These are phyloP conservation scores for Rhinoptilus africanus DNA, from an alignment of 2,113 vertebrate genomes.

Conservation along the genomic window DNA sequence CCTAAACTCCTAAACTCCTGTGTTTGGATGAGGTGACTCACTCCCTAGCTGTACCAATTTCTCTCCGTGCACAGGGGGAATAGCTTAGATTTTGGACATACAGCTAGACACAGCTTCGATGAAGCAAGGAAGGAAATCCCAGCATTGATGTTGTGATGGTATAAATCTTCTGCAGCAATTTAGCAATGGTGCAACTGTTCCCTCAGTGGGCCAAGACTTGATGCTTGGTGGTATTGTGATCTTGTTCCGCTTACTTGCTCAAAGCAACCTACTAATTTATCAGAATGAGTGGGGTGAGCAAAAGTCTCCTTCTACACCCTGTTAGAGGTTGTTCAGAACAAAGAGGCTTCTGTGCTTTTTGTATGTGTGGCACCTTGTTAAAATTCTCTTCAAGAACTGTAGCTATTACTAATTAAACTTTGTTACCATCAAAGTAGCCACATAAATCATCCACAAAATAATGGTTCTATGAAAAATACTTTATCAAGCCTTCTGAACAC, in stretches of 20 bases:
- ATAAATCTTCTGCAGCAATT: not conserved
- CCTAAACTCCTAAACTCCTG: not conserved
- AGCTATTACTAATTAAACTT: constrained; percentile 55
- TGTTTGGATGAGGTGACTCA: not conserved
- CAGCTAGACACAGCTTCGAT: not conserved
- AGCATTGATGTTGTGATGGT: not conserved
- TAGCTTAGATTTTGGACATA: not conserved
- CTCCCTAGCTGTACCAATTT: not conserved
- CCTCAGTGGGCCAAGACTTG: not conserved
- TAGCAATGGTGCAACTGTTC: not conserved
- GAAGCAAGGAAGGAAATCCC: not conserved
- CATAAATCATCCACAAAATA: constrained; percentile 44
- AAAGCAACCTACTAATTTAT: constrained; percentile 54
- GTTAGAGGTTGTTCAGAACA: constrained; percentile 46
- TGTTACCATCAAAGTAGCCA: constrained; percentile 40
- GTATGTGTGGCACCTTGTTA: constrained; percentile 50
- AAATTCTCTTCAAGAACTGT: constrained; percentile 54
- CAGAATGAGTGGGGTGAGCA: constrained; percentile 20
- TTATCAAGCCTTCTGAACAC: constrained; percentile 18
- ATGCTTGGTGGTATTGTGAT: not conserved
- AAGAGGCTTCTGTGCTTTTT: constrained; percentile 45
- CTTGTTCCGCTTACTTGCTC: constrained; percentile 52
- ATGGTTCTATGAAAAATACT: constrained; percentile 29
- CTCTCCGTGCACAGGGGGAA: not conserved
- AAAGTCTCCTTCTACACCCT: not conserved